Evolutionary conservation across 2,797 vertebrate genomes (phyloP).

Genomic region (Micromesistius poutassou): DNA sequence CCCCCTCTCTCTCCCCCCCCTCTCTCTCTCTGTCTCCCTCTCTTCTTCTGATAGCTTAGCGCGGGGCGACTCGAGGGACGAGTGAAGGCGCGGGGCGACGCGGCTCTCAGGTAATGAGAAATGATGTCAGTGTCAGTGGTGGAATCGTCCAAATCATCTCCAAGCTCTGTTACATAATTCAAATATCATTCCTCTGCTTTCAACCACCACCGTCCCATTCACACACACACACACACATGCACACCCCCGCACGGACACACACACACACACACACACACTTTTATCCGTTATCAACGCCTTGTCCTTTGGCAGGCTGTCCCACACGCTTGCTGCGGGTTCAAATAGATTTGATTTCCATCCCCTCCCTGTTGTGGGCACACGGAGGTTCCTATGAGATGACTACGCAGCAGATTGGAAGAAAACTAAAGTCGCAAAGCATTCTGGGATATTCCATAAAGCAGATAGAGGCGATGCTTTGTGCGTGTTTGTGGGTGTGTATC

Average conservation of each 20-base stretch:
- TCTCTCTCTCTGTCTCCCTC: conserved; percentile 15
- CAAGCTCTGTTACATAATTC: conserved; percentile 73
- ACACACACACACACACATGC: not conserved
- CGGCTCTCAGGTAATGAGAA: conserved; percentile 73
- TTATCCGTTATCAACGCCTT: conserved; percentile 63
- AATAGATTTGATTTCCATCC: conserved; percentile 71
- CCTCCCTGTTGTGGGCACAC: conserved; percentile 64
- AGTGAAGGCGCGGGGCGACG: conserved; percentile 54
- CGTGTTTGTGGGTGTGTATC: conserved; percentile 8
- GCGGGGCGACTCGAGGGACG: conserved; percentile 63
- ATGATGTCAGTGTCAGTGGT: conserved; percentile 74
- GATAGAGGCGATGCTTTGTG: conserved; percentile 31
- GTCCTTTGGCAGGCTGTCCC: conserved; percentile 63
- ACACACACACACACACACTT: conserved; percentile 35
- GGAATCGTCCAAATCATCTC: conserved; percentile 72
- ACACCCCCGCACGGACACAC: not conserved
- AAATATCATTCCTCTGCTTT: conserved; percentile 67
- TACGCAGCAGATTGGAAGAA: conserved; percentile 56
- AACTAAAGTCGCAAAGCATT: conserved; percentile 59
- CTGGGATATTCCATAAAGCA: conserved; percentile 52
- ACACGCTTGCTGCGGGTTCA: conserved; percentile 59
- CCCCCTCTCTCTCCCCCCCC: conserved; percentile 12
- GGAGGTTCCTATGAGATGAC: conserved; percentile 53
- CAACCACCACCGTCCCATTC: conserved; percentile 37
- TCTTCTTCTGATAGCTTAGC: conserved; percentile 47